These are phyloP conservation scores for Acipenser oxyrinchus DNA, from an alignment of 2,797 vertebrate species.

Conservation along the genomic window DNA sequence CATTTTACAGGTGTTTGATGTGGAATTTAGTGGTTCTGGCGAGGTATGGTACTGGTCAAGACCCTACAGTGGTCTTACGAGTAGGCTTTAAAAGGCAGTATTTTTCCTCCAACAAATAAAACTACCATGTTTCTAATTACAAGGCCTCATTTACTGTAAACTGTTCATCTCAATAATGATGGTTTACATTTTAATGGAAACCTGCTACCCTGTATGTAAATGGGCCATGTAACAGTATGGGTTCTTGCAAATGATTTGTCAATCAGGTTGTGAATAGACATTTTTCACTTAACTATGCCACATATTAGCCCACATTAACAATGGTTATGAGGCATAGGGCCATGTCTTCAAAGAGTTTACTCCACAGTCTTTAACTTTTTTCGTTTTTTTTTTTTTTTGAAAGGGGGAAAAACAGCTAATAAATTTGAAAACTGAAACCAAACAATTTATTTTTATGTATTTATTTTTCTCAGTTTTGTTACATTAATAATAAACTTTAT, in stretches of 20 bases:
- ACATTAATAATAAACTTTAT: too few species aligned
- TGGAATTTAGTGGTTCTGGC: slow-evolving; percentile 57
- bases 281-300: too few species aligned
- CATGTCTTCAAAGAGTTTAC: too few species aligned
- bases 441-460: too few species aligned
- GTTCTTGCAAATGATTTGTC: slow-evolving; percentile 4
- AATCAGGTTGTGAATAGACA: background rate
- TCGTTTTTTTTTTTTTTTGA: too few species aligned
- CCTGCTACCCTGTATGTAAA: slow-evolving; percentile 2
- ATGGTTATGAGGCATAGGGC: too few species aligned
- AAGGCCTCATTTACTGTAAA: slow-evolving; percentile 7
- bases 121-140: slow-evolving; percentile 29
- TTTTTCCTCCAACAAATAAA: slow-evolving; percentile 35
- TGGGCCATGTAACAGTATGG: background rate
- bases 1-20: slow-evolving; percentile 52
- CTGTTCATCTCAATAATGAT: background rate
- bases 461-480: too few species aligned
- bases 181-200: background rate
- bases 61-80: slow-evolving; percentile 16
- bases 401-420: too few species aligned
- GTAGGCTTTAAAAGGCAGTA: slow-evolving; percentile 47
- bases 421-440: too few species aligned
- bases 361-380: too few species aligned
- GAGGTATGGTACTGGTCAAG: slow-evolving; percentile 43
- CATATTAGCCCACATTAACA: background rate